phyloP scores from a whole-genome alignment of 2,888 invertebrate genomes.

The Erynnis tages region DNA sequence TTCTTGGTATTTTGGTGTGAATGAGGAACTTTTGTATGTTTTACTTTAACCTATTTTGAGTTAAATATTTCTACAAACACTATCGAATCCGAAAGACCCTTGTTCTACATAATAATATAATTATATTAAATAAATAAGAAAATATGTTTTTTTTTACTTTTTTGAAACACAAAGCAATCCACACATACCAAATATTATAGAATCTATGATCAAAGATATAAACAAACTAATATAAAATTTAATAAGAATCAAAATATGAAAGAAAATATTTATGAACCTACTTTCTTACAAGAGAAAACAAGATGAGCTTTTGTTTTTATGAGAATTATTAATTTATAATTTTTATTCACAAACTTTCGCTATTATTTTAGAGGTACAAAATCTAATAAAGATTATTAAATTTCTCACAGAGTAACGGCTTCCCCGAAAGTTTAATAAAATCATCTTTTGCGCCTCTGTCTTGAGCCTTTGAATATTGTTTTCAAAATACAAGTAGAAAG shows the following conservation, averaged over 20 bases:
- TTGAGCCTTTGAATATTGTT: conserved; percentile 7
- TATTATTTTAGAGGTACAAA: conserved; percentile 37
- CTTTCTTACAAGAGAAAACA: neutral
- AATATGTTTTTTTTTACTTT: too few species aligned
- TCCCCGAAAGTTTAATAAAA: conserved; percentile 52
- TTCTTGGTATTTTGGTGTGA: too few species aligned
- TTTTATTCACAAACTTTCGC: conserved; percentile 32
- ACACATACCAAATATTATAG: too few species aligned
- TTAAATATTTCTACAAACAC: too few species aligned
- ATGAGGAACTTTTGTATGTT: too few species aligned
- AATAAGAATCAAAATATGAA: neutral
- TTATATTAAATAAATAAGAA: too few species aligned
- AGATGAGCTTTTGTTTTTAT: neutral
- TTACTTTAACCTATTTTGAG: too few species aligned
- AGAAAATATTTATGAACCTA: neutral
- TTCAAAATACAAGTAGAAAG: neutral
- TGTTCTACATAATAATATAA: too few species aligned
- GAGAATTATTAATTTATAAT: conserved; percentile 5
- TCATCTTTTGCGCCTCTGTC: conserved; percentile 35
- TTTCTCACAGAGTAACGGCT: conserved; percentile 45
- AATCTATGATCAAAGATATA: too few species aligned
- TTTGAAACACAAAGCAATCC: too few species aligned
- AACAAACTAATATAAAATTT: too few species aligned
- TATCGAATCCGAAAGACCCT: too few species aligned
- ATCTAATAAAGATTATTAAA: conserved; percentile 60